Evolutionary conservation across 2,888 invertebrate species (phyloP).

Genomic region (Boloria selene): DNA sequence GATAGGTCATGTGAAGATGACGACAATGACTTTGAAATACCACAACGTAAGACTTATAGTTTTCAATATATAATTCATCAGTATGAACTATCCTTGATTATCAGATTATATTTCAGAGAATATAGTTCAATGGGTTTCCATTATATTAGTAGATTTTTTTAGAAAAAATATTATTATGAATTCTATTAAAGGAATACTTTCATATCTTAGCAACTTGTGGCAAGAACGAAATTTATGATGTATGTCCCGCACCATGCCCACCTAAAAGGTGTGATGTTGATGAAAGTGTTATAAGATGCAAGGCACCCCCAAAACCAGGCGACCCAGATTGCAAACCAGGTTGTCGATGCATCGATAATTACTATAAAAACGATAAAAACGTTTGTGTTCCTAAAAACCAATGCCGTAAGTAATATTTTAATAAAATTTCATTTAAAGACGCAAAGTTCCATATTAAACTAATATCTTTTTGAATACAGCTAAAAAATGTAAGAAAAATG

Average conservation of each 20-base stretch:
- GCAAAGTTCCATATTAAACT: not conserved
- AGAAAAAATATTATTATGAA: too few relatives aligned
- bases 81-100: too few relatives aligned
- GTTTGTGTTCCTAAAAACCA: conserved; percentile 45
- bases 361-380: conserved; percentile 43
- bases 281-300: conserved; percentile 42
- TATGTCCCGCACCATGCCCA: conserved; percentile 47
- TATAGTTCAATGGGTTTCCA: too few relatives aligned
- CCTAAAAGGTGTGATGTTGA: conserved; percentile 47
- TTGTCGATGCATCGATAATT: conserved; percentile 52
- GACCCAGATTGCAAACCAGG: conserved; percentile 47
- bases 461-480: conserved; percentile 1
- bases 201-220: conserved; percentile 23
- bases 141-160: too few relatives aligned
- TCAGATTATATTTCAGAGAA: too few relatives aligned
- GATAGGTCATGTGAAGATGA: too few relatives aligned
- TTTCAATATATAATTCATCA: too few relatives aligned
- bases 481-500: conserved; percentile 25
- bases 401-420: conserved; percentile 36
- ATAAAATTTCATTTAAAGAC: too few relatives aligned
- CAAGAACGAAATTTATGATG: conserved; percentile 47
- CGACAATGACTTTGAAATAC: too few relatives aligned
- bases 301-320: conserved; percentile 46
- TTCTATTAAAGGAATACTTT: not conserved
- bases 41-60: too few relatives aligned